Evolutionary conservation across 1,140 invertebrate genomes (phyloP).

Genomic region (Antheraea mylitta): DNA sequence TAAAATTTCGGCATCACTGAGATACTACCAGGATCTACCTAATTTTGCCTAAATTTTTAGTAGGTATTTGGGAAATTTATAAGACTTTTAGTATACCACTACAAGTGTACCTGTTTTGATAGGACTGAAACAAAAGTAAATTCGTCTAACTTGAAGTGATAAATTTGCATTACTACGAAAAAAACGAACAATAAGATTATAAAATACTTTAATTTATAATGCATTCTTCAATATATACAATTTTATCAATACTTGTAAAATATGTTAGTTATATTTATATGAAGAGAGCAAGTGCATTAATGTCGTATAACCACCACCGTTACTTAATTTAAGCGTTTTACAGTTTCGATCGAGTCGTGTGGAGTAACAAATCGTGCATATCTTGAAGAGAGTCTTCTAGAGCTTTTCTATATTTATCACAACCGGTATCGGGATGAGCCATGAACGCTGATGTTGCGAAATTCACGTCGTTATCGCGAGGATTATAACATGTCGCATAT

Average conservation of each 20-base stretch:
- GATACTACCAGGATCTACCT: too few relatives aligned
- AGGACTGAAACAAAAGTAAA: too few relatives aligned
- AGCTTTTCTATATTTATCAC: slow-evolving; percentile 77
- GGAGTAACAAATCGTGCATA: slow-evolving; percentile 81
- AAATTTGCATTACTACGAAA: too few relatives aligned
- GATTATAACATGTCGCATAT: slow-evolving; percentile 93
- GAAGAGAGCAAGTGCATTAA: background rate
- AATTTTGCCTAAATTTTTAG: too few relatives aligned
- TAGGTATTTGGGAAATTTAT: too few relatives aligned
- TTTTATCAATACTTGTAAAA: background rate
- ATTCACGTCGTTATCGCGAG: slow-evolving; percentile 84
- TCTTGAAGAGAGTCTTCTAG: slow-evolving; percentile 80
- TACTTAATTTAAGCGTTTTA: slow-evolving; percentile 44
- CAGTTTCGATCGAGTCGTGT: slow-evolving; percentile 77
- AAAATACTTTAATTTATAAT: background rate
- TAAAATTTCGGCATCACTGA: too few relatives aligned
- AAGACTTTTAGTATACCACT: too few relatives aligned
- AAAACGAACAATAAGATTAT: too few relatives aligned
- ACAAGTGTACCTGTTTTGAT: too few relatives aligned
- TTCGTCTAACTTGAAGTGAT: too few relatives aligned
- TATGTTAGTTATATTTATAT: background rate
- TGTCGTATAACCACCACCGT: background rate
- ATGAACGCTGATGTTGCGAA: slow-evolving; percentile 86
- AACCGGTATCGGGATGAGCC: slow-evolving; percentile 77
- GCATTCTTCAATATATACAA: background rate